Evolutionary conservation across 2,888 invertebrate genomes (phyloP).

Genomic region (Nemotelus pantherinus): DNA sequence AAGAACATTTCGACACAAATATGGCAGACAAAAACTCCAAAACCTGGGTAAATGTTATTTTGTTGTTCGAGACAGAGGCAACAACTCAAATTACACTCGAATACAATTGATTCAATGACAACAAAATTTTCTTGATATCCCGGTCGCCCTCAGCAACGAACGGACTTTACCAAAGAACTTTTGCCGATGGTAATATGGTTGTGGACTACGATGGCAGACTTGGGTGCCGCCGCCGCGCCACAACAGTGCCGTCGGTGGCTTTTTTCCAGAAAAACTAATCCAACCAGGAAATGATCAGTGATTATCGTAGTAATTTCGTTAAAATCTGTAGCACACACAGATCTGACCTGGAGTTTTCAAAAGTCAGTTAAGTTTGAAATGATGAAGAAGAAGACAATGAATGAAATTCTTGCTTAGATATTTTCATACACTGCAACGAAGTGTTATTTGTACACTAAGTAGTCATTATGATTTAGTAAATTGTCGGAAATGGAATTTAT

Average conservation of each 20-base stretch:
- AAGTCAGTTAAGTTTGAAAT: slow-evolving; percentile 27
- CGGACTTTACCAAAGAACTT: slow-evolving; percentile 21
- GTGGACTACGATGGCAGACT: not conserved
- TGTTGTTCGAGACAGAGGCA: slow-evolving; percentile 53
- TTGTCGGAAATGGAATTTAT: too few relatives aligned
- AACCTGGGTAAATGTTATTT: slow-evolving; percentile 53
- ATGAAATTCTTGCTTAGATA: slow-evolving; percentile 20
- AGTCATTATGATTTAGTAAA: too few relatives aligned
- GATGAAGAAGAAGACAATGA: slow-evolving; percentile 36
- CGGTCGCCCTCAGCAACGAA: slow-evolving; percentile 17
- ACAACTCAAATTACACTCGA: slow-evolving; percentile 52
- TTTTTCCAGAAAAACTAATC: slow-evolving; percentile 48
- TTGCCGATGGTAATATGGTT: not conserved
- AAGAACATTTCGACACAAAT: slow-evolving; percentile 47
- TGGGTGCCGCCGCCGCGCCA: not conserved
- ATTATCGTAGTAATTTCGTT: slow-evolving; percentile 58
- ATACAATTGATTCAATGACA: slow-evolving; percentile 23
- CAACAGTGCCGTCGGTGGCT: slow-evolving; percentile 9
- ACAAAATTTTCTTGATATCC: slow-evolving; percentile 30
- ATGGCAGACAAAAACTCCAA: slow-evolving; percentile 28
- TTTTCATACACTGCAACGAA: too few relatives aligned
- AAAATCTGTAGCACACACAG: slow-evolving; percentile 49
- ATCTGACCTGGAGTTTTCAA: slow-evolving; percentile 11
- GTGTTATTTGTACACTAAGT: too few relatives aligned
- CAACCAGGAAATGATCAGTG: slow-evolving; percentile 64